Percentiles rank a stretch among this genome's conserved stretches.
Evolutionary conservation across 2,888 invertebrate species (phyloP).

Genomic region (Saturnia pavonia): DNA sequence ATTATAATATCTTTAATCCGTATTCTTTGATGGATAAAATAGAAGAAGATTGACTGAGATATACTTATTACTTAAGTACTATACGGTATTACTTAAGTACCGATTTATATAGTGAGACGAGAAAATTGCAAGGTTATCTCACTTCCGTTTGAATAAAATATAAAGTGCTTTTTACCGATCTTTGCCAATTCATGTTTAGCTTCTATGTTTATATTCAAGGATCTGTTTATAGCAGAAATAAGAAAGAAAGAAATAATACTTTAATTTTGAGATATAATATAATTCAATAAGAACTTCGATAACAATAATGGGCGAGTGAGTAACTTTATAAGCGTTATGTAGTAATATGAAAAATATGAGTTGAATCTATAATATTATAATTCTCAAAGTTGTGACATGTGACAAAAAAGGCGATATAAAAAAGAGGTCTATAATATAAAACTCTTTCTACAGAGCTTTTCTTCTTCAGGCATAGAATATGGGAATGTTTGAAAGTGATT

Average conservation of each 20-base stretch:
- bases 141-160: background rate
- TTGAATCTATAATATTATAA: background rate
- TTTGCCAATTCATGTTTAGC: background rate
- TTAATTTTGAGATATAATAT: background rate
- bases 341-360: background rate
- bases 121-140: background rate
- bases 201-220: background rate
- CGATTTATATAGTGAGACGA: background rate
- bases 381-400: background rate
- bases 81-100: background rate
- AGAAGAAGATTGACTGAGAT: background rate
- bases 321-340: background rate
- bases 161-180: background rate
- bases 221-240: background rate
- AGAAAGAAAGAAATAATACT: background rate
- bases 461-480: no score
- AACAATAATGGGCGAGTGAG: background rate
- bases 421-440: no score
- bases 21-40: background rate
- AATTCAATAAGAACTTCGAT: no score
- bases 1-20: background rate
- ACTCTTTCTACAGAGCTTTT: no score
- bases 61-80: background rate
- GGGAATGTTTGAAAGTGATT: background rate
- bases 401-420: background rate